A percentile compares a stretch with the other conserved stretches of the same genome.
phyloP scores from a whole-genome alignment of 2,797 vertebrate species.

The Sebastiscus albofasciatus region DNA sequence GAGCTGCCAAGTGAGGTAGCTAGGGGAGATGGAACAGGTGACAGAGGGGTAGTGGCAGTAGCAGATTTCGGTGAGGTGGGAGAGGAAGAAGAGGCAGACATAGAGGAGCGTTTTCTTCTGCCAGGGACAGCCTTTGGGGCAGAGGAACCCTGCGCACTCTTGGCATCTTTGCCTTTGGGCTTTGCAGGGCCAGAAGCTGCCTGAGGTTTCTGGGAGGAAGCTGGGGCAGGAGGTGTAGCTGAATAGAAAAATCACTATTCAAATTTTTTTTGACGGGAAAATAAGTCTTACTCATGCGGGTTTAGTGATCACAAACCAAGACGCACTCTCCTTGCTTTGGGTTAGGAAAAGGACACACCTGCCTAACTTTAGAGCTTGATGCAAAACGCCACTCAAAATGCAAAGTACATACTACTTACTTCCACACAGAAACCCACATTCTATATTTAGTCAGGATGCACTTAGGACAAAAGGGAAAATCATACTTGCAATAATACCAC shows the following conservation, averaged over 20 bases:
- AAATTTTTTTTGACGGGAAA: conserved; percentile 18
- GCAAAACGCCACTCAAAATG: conserved; percentile 46
- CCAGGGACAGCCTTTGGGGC: conserved; percentile 82
- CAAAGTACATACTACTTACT: conserved; percentile 13
- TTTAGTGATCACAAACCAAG: conserved; percentile 66
- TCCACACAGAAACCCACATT: conserved; percentile 43
- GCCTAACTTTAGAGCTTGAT: conserved; percentile 12
- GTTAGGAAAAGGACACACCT: conserved; percentile 58
- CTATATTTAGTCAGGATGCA: conserved; percentile 39
- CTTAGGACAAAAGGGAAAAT: neutral
- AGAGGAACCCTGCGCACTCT: conserved; percentile 73
- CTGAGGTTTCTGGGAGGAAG: conserved; percentile 68
- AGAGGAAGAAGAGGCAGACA: conserved; percentile 80
- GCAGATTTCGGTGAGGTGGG: conserved; percentile 83
- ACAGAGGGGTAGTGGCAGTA: conserved; percentile 61
- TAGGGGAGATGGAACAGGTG: conserved; percentile 73
- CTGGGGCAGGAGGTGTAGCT: conserved; percentile 80
- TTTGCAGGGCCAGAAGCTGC: conserved; percentile 74
- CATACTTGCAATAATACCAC: neutral
- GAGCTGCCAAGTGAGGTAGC: conserved; percentile 56
- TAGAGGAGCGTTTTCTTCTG: conserved; percentile 84
- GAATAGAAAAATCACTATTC: conserved; percentile 72
- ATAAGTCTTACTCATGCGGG: conserved; percentile 70
- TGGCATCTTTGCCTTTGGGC: conserved; percentile 84
- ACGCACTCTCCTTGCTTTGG: conserved; percentile 22